Evolutionary conservation across 2,797 vertebrate genomes (phyloP).

Genomic region (Spea hammondii): DNA sequence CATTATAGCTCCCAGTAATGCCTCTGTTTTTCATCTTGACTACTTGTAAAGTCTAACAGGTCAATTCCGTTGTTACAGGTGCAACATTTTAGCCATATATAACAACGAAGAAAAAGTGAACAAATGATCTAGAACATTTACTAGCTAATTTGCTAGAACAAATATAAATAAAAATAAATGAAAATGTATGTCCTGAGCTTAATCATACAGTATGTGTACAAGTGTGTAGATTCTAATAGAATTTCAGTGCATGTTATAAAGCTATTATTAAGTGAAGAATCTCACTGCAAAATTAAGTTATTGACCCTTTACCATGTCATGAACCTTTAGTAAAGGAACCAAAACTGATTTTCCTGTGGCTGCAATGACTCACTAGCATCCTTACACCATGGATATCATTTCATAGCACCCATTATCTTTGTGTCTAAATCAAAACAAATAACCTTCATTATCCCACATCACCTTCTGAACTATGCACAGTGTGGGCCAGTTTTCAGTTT

Average conservation of each 20-base stretch:
- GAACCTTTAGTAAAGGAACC: conserved; percentile 42
- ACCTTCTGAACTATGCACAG: too few species aligned
- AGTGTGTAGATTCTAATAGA: conserved; percentile 4
- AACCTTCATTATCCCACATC: too few species aligned
- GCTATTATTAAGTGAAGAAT: conserved; percentile 12
- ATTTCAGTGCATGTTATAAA: conserved; percentile 19
- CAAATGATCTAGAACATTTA: too few species aligned
- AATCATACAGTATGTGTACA: too few species aligned
- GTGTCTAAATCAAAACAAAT: conserved; percentile 14
- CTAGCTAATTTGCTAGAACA: too few species aligned
- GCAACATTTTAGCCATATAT: too few species aligned
- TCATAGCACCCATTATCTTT: conserved; percentile 24
- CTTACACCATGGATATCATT: conserved; percentile 33
- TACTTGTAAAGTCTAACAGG: too few species aligned
- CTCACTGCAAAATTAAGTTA: conserved; percentile 29
- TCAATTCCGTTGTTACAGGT: too few species aligned
- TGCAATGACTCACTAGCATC: conserved; percentile 24
- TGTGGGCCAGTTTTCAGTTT: too few species aligned
- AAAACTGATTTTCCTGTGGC: conserved; percentile 37
- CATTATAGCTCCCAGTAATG: too few species aligned
- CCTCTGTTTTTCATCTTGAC: too few species aligned
- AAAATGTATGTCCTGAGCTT: neutral
- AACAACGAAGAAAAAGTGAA: too few species aligned
- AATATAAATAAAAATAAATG: neutral
- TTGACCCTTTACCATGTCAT: conserved; percentile 29